These are phyloP conservation scores for Cheiracanthium punctorium DNA, from an alignment of 2,888 invertebrate genomes.

Conservation along the genomic window DNA sequence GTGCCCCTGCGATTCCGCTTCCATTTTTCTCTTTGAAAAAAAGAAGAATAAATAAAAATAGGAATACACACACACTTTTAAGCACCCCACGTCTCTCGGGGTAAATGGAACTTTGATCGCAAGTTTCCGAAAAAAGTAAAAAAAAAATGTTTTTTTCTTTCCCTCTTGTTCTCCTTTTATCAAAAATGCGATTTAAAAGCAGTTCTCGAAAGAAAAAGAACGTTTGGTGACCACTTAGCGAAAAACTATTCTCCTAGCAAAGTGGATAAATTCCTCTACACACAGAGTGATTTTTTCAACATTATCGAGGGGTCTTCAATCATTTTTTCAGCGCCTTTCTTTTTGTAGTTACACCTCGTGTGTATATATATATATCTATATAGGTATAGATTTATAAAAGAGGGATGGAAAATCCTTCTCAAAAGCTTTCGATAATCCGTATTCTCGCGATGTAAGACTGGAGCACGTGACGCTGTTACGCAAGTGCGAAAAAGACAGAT, in stretches of 20 bases:
- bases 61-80: conserved; percentile 30
- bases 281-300: conserved; percentile 60
- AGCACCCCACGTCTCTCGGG: conserved; percentile 65
- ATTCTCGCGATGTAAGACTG: conserved; percentile 52
- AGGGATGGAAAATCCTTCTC: conserved; percentile 44
- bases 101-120: conserved; percentile 69
- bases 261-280: conserved; percentile 67
- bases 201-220: conserved; percentile 16
- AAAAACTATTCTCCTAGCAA: conserved; percentile 65
- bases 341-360: conserved; percentile 15
- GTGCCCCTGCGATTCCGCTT: background rate
- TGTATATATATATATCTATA: conserved; percentile 32
- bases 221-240: conserved; percentile 59
- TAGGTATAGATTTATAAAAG: too few relatives aligned
- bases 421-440: conserved; percentile 58
- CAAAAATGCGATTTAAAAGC: conserved; percentile 66
- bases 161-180: conserved; percentile 44
- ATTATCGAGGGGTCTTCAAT: conserved; percentile 60
- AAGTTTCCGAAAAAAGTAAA: conserved; percentile 19
- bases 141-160: background rate
- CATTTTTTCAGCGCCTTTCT: conserved; percentile 39
- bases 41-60: background rate
- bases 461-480: conserved; percentile 61
- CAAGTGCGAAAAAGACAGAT: conserved; percentile 30
- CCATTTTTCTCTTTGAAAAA: conserved; percentile 11